These are phyloP conservation scores for Stramonita haemastoma DNA, from an alignment of 2,888 invertebrate genomes.

Conservation along the genomic window DNA sequence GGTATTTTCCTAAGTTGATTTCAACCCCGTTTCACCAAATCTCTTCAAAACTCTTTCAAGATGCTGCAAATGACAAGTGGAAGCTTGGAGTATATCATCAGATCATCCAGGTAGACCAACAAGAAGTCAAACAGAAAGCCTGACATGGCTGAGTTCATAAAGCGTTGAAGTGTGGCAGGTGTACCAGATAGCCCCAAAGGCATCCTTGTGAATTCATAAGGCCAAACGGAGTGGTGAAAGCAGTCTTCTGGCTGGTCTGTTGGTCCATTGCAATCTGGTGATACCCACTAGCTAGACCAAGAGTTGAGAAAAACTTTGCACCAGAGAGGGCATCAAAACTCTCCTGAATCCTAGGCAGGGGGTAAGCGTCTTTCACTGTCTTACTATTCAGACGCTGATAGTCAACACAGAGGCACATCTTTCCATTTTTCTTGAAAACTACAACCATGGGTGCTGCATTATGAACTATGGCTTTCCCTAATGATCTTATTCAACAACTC, in stretches of 20 bases:
- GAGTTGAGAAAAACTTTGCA: conserved; percentile 28
- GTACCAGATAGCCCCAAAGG: conserved; percentile 26
- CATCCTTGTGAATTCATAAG: conserved; percentile 30
- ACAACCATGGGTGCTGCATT: no score
- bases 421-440: no score
- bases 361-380: no score
- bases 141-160: conserved; percentile 38
- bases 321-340: no score
- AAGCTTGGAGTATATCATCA: no score
- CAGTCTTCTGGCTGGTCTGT: conserved; percentile 21
- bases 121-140: conserved; percentile 34
- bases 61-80: no score
- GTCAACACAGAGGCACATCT: no score
- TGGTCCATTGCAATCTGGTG: conserved; percentile 40
- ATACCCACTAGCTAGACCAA: conserved; percentile 40
- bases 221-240: conserved; percentile 34
- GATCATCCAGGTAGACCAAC: no score
- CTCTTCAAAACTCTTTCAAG: conserved; percentile 38
- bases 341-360: no score
- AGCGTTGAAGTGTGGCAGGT: conserved; percentile 25
- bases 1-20: conserved; percentile 50
- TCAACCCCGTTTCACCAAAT: conserved; percentile 46
- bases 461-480: no score
- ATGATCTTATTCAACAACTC: no score
- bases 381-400: no score